phyloP scores from a whole-genome alignment of 2,113 vertebrate species.

The Ptilonorhynchus violaceus region DNA sequence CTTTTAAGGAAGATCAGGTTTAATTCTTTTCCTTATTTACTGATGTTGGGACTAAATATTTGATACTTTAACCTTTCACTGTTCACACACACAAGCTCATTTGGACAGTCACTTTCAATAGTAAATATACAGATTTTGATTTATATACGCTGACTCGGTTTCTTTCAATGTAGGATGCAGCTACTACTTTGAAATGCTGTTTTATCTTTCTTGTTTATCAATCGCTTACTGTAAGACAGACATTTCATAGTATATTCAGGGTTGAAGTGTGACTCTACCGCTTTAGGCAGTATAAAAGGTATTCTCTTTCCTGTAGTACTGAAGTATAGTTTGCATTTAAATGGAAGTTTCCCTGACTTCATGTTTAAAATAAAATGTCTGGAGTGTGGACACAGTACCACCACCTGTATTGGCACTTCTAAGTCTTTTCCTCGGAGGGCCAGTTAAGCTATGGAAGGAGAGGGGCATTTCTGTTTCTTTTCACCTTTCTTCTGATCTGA shows the following conservation, averaged over 20 bases:
- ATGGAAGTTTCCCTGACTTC: neutral
- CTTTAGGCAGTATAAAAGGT: neutral
- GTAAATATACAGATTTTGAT: neutral
- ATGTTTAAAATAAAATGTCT: neutral
- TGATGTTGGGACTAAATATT: neutral
- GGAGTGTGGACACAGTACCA: neutral
- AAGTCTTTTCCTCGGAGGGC: rapidly evolving
- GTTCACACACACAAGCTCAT: neutral
- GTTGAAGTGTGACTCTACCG: neutral
- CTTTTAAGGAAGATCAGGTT: neutral
- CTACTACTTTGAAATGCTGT: neutral
- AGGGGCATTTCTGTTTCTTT: neutral
- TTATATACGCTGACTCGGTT: neutral
- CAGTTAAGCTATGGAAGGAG: neutral
- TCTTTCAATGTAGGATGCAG: neutral
- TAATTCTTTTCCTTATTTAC: neutral
- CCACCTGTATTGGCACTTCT: neutral
- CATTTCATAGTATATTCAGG: neutral
- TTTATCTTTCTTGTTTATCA: neutral
- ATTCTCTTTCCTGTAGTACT: neutral
- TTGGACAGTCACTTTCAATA: neutral
- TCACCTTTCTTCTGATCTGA: neutral
- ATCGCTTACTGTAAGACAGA: neutral
- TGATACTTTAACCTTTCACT: neutral
- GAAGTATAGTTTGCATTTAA: neutral